Conservation (phyloP, 1,140 invertebrate genomes). For the Microplitis demolitor region DNA sequence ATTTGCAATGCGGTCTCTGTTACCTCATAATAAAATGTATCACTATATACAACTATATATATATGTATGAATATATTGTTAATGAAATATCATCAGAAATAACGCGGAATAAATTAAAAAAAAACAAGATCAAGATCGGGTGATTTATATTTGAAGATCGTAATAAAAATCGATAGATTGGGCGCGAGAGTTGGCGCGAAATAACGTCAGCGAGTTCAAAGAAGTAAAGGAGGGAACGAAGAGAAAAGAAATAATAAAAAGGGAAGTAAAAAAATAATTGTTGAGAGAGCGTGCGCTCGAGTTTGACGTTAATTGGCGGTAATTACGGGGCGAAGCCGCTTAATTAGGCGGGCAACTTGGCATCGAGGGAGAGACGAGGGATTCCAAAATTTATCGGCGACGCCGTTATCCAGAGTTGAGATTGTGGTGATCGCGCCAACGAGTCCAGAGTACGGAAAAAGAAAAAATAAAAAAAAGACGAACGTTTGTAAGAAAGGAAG, state of each 20-base stretch:
- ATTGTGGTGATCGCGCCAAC: constrained; percentile 13
- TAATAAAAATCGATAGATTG: no score
- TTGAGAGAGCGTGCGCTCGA: constrained; percentile 29
- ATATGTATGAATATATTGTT: not conserved
- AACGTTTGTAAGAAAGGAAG: not conserved
- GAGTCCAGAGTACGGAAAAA: constrained; percentile 2
- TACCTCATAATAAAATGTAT: constrained; percentile 7
- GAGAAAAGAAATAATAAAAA: not conserved
- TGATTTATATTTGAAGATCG: not conserved
- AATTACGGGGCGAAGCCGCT: constrained; percentile 53
- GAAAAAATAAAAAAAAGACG: not conserved
- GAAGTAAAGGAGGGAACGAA: not conserved
- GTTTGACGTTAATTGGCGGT: constrained; percentile 56
- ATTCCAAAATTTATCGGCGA: constrained; percentile 54
- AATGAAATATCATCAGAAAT: no score
- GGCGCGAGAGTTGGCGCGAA: no score
- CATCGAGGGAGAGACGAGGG: constrained; percentile 23
- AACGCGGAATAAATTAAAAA: no score
- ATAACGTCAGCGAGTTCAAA: no score
- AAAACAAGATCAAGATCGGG: no score
- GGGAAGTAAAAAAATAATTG: not conserved
- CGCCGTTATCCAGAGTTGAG: constrained; percentile 30
- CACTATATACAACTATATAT: not conserved
- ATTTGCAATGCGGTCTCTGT: constrained; percentile 15
- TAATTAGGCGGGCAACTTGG: constrained; percentile 46